Evolutionary conservation across 2,113 vertebrate genomes (phyloP).

Genomic region (Patagioenas fasciata): DNA sequence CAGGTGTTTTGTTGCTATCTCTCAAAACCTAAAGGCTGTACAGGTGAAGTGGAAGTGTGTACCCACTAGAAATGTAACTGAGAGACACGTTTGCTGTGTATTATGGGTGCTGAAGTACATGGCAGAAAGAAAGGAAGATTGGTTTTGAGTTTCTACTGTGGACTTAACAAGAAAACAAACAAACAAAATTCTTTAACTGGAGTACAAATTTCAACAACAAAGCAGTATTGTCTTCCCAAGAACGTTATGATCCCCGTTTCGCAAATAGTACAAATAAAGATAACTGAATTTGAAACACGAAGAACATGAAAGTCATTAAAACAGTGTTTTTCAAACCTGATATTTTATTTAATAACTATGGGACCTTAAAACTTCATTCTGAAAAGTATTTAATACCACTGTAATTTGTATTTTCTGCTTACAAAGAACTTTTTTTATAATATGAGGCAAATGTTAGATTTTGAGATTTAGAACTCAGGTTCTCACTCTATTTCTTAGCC

Average conservation of each 20-base stretch:
- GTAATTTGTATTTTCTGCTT: neutral
- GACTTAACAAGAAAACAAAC: neutral
- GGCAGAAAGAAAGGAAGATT: neutral
- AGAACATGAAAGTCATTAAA: neutral
- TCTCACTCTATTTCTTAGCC: neutral
- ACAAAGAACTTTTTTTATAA: neutral
- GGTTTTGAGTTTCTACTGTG: neutral
- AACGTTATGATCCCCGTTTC: neutral
- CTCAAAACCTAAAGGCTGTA: neutral
- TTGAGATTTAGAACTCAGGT: neutral
- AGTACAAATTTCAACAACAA: neutral
- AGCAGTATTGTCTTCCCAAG: accelerated
- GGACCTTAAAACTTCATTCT: neutral
- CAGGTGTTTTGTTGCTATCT: neutral
- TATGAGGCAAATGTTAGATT: neutral
- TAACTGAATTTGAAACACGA: neutral
- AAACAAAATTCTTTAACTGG: neutral
- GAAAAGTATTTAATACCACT: neutral
- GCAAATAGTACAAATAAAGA: neutral
- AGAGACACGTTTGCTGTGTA: neutral
- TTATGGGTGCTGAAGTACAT: neutral
- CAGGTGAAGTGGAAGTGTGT: neutral
- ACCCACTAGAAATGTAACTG: neutral
- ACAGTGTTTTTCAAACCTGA: neutral
- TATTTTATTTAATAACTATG: neutral